Evolutionary conservation across 2,888 invertebrate species (phyloP), one percentile per base, ranked within the genome.

Genomic region (Acleris emargana): DNA sequence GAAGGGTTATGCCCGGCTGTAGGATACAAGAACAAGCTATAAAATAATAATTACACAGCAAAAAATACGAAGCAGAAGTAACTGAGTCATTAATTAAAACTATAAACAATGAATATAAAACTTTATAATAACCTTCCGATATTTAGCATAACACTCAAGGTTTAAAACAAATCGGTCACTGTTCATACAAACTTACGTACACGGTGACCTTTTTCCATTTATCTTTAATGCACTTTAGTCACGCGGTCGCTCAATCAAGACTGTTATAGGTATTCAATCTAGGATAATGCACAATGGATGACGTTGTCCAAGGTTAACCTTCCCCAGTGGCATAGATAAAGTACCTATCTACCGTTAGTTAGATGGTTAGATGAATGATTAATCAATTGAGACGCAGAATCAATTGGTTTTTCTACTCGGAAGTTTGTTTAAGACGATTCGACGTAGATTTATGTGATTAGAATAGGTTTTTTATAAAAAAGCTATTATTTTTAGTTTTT

Each of bases 221-320:
- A 3, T 38, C 9, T 38, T 38, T 38, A 38, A 38, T 38, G 38
- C 11, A 13, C 38, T 38, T 62, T 25, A 50, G n/a, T 53, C 45
- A 32, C 17, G 25, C 42, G 51, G 25, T 25, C 9, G 16, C n/a
- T 25, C 25, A 32, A 20, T 17, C 17, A 17, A 42, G 43, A 55
- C 45, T 54, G 59, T 55, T 50, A 64, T n/a, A 49, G 22, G 20
- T 49, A 57, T 57, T 57, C 28, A 43, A 45, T 49, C 59, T 54
- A 59, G 28, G 47, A 38, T 60, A 28, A 20, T 58, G 11, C 53
- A 60, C 64, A 64, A 64, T 64, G 25, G 64, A 17, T 50, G 28
- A 57, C 57, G 57, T 45, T 50, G 13, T n/a, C 18, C 59, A 64
- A 60, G 64, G 64, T 64, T 59, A 58, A 54, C 64, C 58, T 64